A percentile compares a stretch with the other conserved stretches of the same genome.
Conservation (phyloP, 2,888 invertebrate species). For the Synanthedon vespiformis region DNA sequence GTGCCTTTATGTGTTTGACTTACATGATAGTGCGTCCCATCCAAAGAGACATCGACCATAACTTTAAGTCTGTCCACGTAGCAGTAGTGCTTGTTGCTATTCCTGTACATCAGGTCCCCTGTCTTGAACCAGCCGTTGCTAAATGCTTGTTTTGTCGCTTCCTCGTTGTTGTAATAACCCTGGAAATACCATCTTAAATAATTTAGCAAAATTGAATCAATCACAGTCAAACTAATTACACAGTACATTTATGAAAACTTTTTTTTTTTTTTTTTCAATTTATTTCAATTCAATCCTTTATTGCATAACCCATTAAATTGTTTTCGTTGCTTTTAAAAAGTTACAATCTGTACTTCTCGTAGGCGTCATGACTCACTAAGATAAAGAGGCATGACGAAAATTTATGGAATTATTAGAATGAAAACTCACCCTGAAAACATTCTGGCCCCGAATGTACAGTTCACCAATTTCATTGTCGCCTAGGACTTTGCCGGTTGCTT, state of each 20-base stretch:
- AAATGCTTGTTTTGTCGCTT: slow-evolving; percentile 8
- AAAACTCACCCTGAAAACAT: slow-evolving; percentile 2
- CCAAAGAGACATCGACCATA: slow-evolving; percentile 19
- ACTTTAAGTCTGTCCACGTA: slow-evolving; percentile 29
- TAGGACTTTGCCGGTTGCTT: neutral
- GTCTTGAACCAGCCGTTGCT: slow-evolving; percentile 29
- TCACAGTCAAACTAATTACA: no score
- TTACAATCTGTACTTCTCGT: no score
- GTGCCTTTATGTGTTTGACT: neutral
- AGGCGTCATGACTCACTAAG: neutral
- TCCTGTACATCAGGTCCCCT: slow-evolving; percentile 28
- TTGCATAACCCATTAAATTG: no score
- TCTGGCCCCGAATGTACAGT: slow-evolving; percentile 3
- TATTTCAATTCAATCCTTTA: no score
- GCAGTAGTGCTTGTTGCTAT: slow-evolving; percentile 23
- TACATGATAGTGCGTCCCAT: slow-evolving; percentile 21
- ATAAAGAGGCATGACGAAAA: neutral
- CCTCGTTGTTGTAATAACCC: slow-evolving; percentile 27
- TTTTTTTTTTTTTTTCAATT: no score
- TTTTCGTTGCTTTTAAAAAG: no score
- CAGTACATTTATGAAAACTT: no score
- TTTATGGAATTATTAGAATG: neutral
- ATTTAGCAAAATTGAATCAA: no score
- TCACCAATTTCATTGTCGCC: slow-evolving; percentile 1
- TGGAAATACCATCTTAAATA: neutral